Conservation (phyloP, 2,113 vertebrate genomes). For the Pteruthius melanotis region DNA sequence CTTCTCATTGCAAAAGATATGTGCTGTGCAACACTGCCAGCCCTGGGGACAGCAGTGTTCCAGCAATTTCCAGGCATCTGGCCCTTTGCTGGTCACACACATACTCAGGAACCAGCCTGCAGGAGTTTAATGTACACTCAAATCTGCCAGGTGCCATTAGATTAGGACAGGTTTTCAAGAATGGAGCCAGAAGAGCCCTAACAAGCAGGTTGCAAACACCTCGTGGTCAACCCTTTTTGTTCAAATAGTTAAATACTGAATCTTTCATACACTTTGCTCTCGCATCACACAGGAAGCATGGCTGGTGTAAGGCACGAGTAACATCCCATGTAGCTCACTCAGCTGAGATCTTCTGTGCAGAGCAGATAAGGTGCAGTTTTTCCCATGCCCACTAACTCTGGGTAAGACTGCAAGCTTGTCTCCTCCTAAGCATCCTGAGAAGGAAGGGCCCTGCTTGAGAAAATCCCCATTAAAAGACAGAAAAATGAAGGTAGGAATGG, state of each 20-base stretch:
- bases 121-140: background rate
- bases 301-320: background rate
- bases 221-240: background rate
- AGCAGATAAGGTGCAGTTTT: background rate
- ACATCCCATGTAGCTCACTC: background rate
- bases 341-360: background rate
- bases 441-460: background rate
- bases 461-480: background rate
- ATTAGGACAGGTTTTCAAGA: background rate
- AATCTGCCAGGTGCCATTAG: background rate
- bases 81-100: background rate
- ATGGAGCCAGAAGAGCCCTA: background rate
- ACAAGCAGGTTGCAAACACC: background rate
- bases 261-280: background rate
- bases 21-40: background rate
- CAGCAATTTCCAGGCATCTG: background rate
- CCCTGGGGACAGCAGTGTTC: background rate
- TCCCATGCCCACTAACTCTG: background rate
- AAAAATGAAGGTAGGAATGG: background rate
- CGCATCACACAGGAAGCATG: background rate
- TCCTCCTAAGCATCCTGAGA: background rate
- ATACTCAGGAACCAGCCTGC: background rate
- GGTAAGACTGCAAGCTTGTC: background rate
- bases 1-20: background rate
- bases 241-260: background rate